phyloP scores from a whole-genome alignment of 1,140 invertebrate genomes.

The Apis cerana region DNA sequence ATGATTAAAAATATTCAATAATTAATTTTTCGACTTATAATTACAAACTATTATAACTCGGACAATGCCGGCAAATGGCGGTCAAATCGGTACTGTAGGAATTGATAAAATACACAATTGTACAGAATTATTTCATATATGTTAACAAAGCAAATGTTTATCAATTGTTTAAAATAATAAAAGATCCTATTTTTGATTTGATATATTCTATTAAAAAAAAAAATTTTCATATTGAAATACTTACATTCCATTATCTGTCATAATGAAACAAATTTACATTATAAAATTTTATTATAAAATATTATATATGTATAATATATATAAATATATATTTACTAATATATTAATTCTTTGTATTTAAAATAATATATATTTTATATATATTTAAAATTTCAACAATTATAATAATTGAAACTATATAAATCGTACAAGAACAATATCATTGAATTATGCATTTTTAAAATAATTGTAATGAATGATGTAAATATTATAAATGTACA shows the following conservation, averaged over 20 bases:
- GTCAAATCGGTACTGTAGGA: constrained; percentile 16
- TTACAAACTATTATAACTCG: not conserved
- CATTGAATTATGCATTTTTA: not conserved
- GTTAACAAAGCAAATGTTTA: not conserved
- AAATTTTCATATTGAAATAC: not conserved
- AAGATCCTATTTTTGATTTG: not conserved
- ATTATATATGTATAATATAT: not conserved
- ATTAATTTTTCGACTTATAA: not conserved
- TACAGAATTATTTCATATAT: not conserved
- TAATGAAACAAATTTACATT: not conserved
- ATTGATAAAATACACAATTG: not conserved
- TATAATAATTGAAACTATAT: not conserved
- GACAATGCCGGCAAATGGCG: constrained; percentile 36
- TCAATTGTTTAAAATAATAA: not conserved
- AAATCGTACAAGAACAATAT: not conserved
- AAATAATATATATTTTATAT: not conserved
- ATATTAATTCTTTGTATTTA: not conserved
- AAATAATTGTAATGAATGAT: not conserved
- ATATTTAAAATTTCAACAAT: not conserved
- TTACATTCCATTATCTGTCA: not conserved
- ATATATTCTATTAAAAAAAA: not conserved
- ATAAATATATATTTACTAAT: not conserved
- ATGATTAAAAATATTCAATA: not conserved
- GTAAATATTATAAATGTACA: not conserved
- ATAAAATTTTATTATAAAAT: not conserved